Conservation (phyloP, 2,113 vertebrate genomes). For the Eubucco bourcierii region DNA sequence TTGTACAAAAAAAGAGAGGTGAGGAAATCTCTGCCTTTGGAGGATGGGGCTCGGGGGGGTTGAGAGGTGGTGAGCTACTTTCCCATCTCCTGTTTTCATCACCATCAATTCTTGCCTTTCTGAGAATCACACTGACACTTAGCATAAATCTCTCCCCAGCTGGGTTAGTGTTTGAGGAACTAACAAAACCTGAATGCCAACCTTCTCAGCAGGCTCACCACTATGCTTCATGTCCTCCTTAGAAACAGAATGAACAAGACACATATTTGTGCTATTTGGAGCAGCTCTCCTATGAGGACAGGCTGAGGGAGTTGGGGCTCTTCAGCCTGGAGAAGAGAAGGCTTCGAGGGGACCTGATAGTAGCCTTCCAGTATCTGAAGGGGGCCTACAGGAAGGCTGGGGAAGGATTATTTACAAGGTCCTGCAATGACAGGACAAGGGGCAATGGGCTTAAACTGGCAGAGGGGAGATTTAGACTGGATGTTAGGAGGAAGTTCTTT, state of each 20-base stretch:
- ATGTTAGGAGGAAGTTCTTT: too few relatives aligned
- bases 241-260: background rate
- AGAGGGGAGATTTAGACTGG: too few relatives aligned
- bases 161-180: conserved; percentile 23
- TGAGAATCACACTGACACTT: background rate
- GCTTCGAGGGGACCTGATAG: too few relatives aligned
- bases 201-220: background rate
- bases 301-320: too few relatives aligned
- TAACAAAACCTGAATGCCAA: background rate
- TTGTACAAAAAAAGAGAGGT: background rate
- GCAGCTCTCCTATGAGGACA: too few relatives aligned
- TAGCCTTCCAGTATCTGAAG: too few relatives aligned
- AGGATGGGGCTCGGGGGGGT: background rate
- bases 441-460: too few relatives aligned
- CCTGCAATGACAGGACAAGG: too few relatives aligned
- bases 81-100: background rate
- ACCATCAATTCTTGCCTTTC: background rate
- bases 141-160: background rate
- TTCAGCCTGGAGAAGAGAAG: too few relatives aligned
- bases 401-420: too few relatives aligned
- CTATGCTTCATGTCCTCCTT: background rate
- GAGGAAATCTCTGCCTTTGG: background rate
- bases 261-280: too few relatives aligned
- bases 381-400: too few relatives aligned
- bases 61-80: background rate